These are phyloP conservation scores for Beris morrisii DNA, from an alignment of 2,888 invertebrate species.

Conservation along the genomic window DNA sequence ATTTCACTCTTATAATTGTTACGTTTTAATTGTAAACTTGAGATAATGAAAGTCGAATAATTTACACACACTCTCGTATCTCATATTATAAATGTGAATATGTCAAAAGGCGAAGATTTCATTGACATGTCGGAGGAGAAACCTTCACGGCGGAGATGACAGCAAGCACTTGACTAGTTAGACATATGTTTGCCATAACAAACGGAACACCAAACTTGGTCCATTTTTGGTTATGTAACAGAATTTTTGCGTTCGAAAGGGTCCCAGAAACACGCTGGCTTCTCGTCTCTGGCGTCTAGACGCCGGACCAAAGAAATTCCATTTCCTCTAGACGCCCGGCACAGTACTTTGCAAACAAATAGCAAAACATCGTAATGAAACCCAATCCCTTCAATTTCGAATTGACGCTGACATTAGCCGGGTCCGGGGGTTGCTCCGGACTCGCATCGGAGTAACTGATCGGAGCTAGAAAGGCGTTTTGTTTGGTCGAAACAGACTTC, in stretches of 20 bases:
- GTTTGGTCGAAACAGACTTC: conserved; percentile 33
- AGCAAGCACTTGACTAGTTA: neutral
- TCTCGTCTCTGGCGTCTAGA: conserved; percentile 38
- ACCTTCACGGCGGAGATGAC: neutral
- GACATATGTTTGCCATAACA: conserved; percentile 35
- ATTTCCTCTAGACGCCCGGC: conserved; percentile 10
- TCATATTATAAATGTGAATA: too few relatives aligned
- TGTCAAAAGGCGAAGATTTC: too few relatives aligned
- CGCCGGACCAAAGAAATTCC: conserved; percentile 16
- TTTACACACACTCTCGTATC: too few relatives aligned
- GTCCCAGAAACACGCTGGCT: conserved; percentile 18
- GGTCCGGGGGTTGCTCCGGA: conserved; percentile 8
- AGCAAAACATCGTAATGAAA: conserved; percentile 34
- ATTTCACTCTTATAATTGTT: too few relatives aligned
- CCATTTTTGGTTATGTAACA: conserved; percentile 35
- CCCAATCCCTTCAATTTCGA: conserved; percentile 9
- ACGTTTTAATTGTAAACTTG: too few relatives aligned
- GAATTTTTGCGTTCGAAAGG: conserved; percentile 34
- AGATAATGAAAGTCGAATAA: too few relatives aligned
- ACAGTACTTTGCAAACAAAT: conserved; percentile 36
- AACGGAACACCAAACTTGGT: conserved; percentile 7
- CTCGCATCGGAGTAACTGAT: conserved; percentile 20
- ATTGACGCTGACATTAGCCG: conserved; percentile 8
- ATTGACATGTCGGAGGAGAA: neutral
- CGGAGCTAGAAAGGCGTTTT: conserved; percentile 35